Conservation (phyloP, 64 coral and sea anemone genomes). For the Orbicella faveolata region DNA sequence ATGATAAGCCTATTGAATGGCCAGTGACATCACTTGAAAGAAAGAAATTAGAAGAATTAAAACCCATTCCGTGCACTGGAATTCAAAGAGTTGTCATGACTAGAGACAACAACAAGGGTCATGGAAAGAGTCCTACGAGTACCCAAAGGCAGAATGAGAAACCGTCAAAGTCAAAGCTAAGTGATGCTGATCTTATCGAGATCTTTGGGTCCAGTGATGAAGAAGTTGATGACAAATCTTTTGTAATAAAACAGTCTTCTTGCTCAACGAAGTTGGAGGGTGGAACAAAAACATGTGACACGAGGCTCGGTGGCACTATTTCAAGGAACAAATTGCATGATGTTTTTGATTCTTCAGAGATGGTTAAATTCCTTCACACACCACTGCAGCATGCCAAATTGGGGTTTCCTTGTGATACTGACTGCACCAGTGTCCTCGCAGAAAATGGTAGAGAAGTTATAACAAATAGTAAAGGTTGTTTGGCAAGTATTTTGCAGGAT, state of each 20-base stretch:
- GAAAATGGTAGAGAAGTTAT: background rate
- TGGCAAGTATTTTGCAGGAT: background rate
- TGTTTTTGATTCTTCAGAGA: background rate
- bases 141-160: background rate
- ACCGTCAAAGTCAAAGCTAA: background rate
- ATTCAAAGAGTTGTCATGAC: background rate
- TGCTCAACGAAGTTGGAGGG: background rate
- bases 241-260: background rate
- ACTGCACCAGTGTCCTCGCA: too few species aligned
- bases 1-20: background rate
- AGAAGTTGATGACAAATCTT: background rate
- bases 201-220: conserved; percentile 39
- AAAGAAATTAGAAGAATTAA: background rate
- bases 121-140: background rate
- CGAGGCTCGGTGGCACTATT: background rate
- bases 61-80: background rate
- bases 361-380: background rate
- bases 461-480: background rate
- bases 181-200: background rate
- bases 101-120: background rate
- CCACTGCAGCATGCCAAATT: background rate
- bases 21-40: background rate
- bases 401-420: background rate
- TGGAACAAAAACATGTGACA: background rate
- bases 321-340: background rate